Conservation (phyloP, 2,888 invertebrate genomes). For the Operophtera brumata region DNA sequence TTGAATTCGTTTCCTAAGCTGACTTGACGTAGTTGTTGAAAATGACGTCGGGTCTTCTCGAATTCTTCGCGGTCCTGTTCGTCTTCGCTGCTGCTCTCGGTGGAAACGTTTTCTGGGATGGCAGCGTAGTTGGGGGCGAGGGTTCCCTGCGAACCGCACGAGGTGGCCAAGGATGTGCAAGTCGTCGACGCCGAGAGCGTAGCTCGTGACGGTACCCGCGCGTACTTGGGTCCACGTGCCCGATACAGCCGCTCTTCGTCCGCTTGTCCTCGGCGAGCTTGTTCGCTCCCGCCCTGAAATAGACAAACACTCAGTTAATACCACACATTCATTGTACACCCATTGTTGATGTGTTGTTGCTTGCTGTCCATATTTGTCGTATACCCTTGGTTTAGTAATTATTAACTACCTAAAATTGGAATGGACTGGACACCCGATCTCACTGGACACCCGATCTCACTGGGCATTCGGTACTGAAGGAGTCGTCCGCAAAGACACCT, state of each 20-base stretch:
- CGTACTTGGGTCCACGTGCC: slow-evolving; percentile 70
- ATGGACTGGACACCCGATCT: slow-evolving; percentile 46
- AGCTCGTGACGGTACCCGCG: slow-evolving; percentile 72
- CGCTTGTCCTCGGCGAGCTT: slow-evolving; percentile 64
- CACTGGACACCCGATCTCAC: slow-evolving; percentile 51
- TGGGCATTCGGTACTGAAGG: slow-evolving; percentile 61
- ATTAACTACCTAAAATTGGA: slow-evolving; percentile 41
- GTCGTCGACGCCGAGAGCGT: slow-evolving; percentile 82
- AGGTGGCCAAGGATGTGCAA: slow-evolving; percentile 81
- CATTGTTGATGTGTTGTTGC: slow-evolving; percentile 5
- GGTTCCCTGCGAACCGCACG: slow-evolving; percentile 73
- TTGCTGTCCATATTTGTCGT: background rate
- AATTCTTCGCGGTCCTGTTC: slow-evolving; percentile 65
- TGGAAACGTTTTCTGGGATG: slow-evolving; percentile 67
- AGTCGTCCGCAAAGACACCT: slow-evolving; percentile 67
- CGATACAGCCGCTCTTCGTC: slow-evolving; percentile 73
- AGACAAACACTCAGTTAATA: slow-evolving; percentile 29
- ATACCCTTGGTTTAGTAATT: slow-evolving; percentile 26
- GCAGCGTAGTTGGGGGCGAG: slow-evolving; percentile 70
- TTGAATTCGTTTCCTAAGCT: slow-evolving; percentile 83
- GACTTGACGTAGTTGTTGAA: slow-evolving; percentile 82
- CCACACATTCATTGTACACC: slow-evolving; percentile 4
- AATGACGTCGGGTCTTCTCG: slow-evolving; percentile 79
- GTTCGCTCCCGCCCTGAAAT: slow-evolving; percentile 73
- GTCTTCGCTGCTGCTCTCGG: slow-evolving; percentile 76